phyloP scores from a whole-genome alignment of 2,113 vertebrate species.

The Sapayoa aenigma region DNA sequence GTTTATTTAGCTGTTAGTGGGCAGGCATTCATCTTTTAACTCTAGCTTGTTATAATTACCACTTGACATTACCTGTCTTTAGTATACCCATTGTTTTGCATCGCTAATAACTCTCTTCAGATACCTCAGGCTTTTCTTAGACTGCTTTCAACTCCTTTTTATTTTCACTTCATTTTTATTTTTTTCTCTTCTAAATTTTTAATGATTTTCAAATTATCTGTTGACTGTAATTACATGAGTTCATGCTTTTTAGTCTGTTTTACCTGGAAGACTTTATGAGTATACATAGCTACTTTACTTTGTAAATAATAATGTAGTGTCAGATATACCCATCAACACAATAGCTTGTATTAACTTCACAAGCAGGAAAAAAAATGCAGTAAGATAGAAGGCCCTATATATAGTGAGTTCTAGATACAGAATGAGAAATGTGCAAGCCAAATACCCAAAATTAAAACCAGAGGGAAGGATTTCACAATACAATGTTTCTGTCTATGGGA shows the following conservation, averaged over 20 bases:
- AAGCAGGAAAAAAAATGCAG: not conserved
- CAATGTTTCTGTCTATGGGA: not conserved
- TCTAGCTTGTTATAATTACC: not conserved
- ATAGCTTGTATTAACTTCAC: not conserved
- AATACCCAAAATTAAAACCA: not conserved
- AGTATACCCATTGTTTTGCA: not conserved
- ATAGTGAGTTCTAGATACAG: not conserved
- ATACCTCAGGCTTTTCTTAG: constrained; percentile 21
- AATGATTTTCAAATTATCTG: constrained; percentile 3
- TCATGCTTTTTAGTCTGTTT: not conserved
- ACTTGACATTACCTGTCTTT: constrained; percentile 9
- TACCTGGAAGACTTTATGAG: not conserved
- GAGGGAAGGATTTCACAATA: not conserved
- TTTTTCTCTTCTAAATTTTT: not conserved
- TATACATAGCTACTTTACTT: not conserved
- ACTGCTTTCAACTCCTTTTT: not conserved
- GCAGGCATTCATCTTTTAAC: not conserved
- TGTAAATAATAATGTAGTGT: not conserved
- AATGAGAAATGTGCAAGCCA: not conserved
- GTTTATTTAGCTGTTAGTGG: not conserved
- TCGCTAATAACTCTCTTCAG: not conserved
- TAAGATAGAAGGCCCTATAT: not conserved
- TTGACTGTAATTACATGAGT: not conserved
- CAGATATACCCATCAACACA: not conserved
- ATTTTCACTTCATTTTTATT: not conserved